Base-by-base conservation (phyloP, 2,888 invertebrate species). In the Drosophila putrida region DNA sequence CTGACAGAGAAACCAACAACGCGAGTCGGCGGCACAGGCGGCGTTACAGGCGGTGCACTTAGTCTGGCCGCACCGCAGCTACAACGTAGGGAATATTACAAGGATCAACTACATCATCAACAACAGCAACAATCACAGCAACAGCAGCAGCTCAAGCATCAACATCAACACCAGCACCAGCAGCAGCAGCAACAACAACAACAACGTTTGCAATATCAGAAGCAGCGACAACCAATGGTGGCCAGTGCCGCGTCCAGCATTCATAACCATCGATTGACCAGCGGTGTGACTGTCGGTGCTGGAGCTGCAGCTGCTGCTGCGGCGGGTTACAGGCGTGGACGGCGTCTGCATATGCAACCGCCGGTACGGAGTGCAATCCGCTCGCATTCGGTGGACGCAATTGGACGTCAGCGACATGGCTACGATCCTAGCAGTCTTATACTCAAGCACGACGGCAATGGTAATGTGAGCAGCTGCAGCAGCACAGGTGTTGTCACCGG, bases 301-400 rank as follows among this genome's bases (percentile, higher is more conserved):
- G 83, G 78, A n/a, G 73, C 74, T 63, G 70, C 71, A 15, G 74
- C 71, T 5, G 58, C 60, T 11, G 60, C 62, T 47, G 74, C 67
- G 49, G 84, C 83, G 35, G 90, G 90, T 58, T 92, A 89, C 76
- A 88, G 92, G 28, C 90, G 92, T 58, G 88, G 82, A 35, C 87
- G 82, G 1, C 78, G 87, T 6, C 44, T 86, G 33, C 87, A 82
- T 8, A 54, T 83, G 51, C 63, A 81, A 13, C 78, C 87, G 13
- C 65, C 69, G 3, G 66, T 71, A 6, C 73, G 82, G 8, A 62
- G 82, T 44, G 89, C 85, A 64, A 54, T 89, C 62, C 90, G 93
- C 61, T 93, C 92, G 15, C 92, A 92, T 80, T 92, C 92, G 20
- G 91, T 92, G 58, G 92, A 93, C 70, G 92, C 92, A 71, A 92